Percentiles rank a stretch among this genome's conserved stretches.
These are phyloP conservation scores for Hydrozoanthus tunicans DNA, from an alignment of 64 coral and sea anemone species.

Conservation along the genomic window DNA sequence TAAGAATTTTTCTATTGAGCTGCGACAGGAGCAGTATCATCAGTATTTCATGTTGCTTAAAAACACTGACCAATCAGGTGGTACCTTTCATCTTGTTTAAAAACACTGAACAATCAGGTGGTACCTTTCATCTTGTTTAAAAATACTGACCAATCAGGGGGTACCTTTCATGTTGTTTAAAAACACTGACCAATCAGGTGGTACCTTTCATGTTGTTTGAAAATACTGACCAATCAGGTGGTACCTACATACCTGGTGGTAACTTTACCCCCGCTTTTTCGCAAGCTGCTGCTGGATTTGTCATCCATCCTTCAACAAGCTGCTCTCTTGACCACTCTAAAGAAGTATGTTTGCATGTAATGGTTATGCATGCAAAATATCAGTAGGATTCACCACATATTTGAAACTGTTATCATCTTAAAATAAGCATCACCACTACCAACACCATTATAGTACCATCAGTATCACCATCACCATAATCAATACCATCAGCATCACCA, in stretches of 20 bases:
- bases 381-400: no score
- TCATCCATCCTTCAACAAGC: conserved; percentile 94
- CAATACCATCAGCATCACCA: no score
- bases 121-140: not conserved
- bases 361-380: no score
- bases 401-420: no score
- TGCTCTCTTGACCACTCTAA: conserved; percentile 94
- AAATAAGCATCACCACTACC: no score
- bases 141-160: not conserved
- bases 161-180: not conserved
- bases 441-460: no score
- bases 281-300: conserved; percentile 81
- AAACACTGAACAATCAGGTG: not conserved
- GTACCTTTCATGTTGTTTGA: no score
- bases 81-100: not conserved
- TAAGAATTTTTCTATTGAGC: not conserved
- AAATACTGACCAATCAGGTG: not conserved
- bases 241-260: conserved; percentile 56
- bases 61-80: not conserved
- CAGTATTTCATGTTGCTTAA: no score
- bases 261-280: conserved; percentile 93
- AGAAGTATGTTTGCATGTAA: not conserved
- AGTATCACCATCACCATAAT: no score
- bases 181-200: not conserved
- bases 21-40: not conserved